A percentile compares a stretch with the other conserved stretches of the same genome.
Conservation (phyloP, 1,140 invertebrate genomes). For the Wiebesia pumilae region DNA sequence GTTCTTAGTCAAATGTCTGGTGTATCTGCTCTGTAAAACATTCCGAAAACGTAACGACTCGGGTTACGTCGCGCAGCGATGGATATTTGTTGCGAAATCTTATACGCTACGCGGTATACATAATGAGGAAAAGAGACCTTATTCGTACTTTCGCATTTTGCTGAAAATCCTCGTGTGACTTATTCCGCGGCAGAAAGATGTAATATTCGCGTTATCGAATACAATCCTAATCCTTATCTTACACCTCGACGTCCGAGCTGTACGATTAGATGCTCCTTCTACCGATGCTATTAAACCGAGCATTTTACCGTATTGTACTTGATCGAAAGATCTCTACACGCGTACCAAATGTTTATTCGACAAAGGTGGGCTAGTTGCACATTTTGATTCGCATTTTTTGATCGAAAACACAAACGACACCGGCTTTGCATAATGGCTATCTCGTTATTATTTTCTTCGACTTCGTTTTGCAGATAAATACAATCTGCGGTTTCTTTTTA, state of each 20-base stretch:
- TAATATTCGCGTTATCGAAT: too few relatives aligned
- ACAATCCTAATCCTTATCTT: too few relatives aligned
- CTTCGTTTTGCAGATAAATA: constrained; percentile 25
- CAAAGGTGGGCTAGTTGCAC: background rate
- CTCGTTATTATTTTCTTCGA: background rate
- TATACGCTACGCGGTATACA: background rate
- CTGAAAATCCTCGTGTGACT: too few relatives aligned
- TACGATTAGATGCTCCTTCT: too few relatives aligned
- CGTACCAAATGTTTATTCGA: background rate
- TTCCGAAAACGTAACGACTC: background rate
- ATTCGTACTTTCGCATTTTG: too few relatives aligned
- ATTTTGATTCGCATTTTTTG: background rate
- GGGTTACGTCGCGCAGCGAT: background rate
- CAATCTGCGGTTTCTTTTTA: background rate
- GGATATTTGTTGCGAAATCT: background rate
- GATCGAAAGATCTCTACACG: background rate
- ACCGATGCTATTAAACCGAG: too few relatives aligned
- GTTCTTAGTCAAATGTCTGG: background rate
- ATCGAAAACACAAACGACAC: background rate
- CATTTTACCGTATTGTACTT: too few relatives aligned
- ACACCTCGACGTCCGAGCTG: too few relatives aligned
- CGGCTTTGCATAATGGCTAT: background rate
- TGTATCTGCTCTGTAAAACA: background rate
- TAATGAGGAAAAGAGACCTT: too few relatives aligned
- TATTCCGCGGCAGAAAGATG: too few relatives aligned